Base-by-base conservation (phyloP, 1,140 invertebrate species). In the Aphidius ervi region DNA sequence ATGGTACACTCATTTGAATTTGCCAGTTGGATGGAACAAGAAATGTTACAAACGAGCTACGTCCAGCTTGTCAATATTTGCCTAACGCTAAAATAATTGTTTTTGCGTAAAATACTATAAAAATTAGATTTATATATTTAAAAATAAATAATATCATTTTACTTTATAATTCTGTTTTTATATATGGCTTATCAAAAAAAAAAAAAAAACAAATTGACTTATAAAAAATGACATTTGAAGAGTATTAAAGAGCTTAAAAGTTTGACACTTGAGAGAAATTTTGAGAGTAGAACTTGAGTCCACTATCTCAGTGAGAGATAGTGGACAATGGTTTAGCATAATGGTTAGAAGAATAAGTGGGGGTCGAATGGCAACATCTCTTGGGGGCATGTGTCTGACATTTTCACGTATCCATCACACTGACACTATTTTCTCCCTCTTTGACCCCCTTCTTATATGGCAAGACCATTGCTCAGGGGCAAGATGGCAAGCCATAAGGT, bases 261-360 rank as follows among this genome's bases (percentile, higher is more conserved):
- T 9, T 23, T 48, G 54, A 39, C 56, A 48, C 45, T 40, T 58
- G 31, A 31, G 46, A 31, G 31, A 10, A 39, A 52, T 23, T n/a
- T 52, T 39, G 6, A 37, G 49, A 52, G 49, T 52, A 23, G 31
- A 52, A 31, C 31, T 52, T 52, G 49, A 52, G 55, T 31, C 66
- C 66, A 70, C 71, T 76, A 75, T 76, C 74, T 75, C 71, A 75
- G 69, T 65, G 69, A 75, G 73, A 74, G 73, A 74, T 74, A 74
- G 74, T 76, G 74, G 74, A 75, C 74, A 75, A 76, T 76, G 70
- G 71, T 73, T 74, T 74, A 74, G 74, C 73, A 75, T 74, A 75
- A 75, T 72, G 71, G 73, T 73, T 71, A 71, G 65, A 46, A 64
- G 65, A 31, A 31, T 31, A 31, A 31, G 23, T 67, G 67, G 67